Percentiles rank a stretch among this genome's conserved stretches.
phyloP scores from a whole-genome alignment of 2,888 invertebrate genomes.

The Lagria hirta region DNA sequence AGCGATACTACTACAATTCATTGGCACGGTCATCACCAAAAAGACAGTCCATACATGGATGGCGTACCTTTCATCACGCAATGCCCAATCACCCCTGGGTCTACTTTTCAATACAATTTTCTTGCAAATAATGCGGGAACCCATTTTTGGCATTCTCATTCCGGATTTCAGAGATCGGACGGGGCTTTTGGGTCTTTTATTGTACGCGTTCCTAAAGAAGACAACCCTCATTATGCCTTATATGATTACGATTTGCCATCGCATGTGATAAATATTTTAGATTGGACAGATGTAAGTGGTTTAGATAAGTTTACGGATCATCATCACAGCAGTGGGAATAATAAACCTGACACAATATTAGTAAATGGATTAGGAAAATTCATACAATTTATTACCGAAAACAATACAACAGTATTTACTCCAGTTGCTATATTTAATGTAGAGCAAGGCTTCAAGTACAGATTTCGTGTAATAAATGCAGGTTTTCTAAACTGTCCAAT shows the following conservation, averaged over 20 bases:
- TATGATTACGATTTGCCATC: slow-evolving; percentile 80
- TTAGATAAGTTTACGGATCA: slow-evolving; percentile 79
- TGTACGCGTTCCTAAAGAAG: slow-evolving; percentile 66
- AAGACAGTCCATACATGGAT: slow-evolving; percentile 81
- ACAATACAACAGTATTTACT: slow-evolving; percentile 55
- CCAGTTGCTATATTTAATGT: slow-evolving; percentile 67
- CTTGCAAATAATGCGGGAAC: slow-evolving; percentile 74
- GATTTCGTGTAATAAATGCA: slow-evolving; percentile 81
- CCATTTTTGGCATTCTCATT: slow-evolving; percentile 83
- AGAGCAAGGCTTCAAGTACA: slow-evolving; percentile 71
- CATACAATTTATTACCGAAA: slow-evolving; percentile 46
- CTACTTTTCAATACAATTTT: slow-evolving; percentile 75
- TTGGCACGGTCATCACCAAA: slow-evolving; percentile 89
- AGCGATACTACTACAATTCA: slow-evolving; percentile 85
- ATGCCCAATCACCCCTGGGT: slow-evolving; percentile 77
- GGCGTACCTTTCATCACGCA: slow-evolving; percentile 85
- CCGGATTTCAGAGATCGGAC: slow-evolving; percentile 81
- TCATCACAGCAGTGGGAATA: slow-evolving; percentile 79
- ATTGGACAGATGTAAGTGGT: slow-evolving; percentile 78
- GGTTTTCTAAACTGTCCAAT: slow-evolving; percentile 88
- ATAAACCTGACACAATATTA: slow-evolving; percentile 78
- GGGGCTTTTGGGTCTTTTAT: slow-evolving; percentile 80
- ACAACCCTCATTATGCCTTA: slow-evolving; percentile 64
- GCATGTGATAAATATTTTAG: slow-evolving; percentile 75
- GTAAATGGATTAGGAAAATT: slow-evolving; percentile 80